Conservation (phyloP, 2,113 vertebrate genomes). For the Odontesthes bonariensis region DNA sequence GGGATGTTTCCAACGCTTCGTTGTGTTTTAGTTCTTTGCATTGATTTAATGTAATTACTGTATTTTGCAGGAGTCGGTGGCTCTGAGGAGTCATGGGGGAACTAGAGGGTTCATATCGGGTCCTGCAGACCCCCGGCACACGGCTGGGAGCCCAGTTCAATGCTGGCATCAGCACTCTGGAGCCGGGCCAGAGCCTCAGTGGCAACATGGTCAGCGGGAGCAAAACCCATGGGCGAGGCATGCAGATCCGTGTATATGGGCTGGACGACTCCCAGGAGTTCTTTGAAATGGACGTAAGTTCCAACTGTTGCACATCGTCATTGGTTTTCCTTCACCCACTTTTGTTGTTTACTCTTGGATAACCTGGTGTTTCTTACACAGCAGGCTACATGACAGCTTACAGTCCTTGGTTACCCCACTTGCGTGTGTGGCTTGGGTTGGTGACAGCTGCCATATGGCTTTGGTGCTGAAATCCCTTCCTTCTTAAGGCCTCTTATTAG, state of each 20-base stretch:
- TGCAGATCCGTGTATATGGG: conserved; percentile 86
- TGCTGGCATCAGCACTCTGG: conserved; percentile 90
- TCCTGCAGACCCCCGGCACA: conserved; percentile 89
- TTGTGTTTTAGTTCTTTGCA: neutral
- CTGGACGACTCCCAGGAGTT: conserved; percentile 89
- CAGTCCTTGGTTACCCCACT: conserved; percentile 2
- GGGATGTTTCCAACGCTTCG: no score
- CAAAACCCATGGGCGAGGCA: conserved; percentile 64
- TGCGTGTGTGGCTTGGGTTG: conserved; percentile 48
- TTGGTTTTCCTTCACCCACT: neutral
- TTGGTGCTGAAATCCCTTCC: conserved; percentile 76
- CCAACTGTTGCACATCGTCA: neutral
- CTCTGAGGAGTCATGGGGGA: conserved; percentile 88
- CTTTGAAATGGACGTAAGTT: conserved; percentile 89
- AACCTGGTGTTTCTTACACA: conserved; percentile 46
- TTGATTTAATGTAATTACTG: neutral
- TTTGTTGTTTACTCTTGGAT: conserved; percentile 10
- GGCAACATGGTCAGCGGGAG: conserved; percentile 65
- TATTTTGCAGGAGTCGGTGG: conserved; percentile 62
- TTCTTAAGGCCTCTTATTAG: conserved; percentile 74
- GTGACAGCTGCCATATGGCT: conserved; percentile 81
- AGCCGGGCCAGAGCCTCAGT: conserved; percentile 86
- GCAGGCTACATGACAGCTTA: conserved; percentile 4
- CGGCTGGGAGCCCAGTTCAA: conserved; percentile 87
- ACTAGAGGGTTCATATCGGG: conserved; percentile 92